Conservation (phyloP, 2,888 invertebrate genomes). For the Andrena dorsata region DNA sequence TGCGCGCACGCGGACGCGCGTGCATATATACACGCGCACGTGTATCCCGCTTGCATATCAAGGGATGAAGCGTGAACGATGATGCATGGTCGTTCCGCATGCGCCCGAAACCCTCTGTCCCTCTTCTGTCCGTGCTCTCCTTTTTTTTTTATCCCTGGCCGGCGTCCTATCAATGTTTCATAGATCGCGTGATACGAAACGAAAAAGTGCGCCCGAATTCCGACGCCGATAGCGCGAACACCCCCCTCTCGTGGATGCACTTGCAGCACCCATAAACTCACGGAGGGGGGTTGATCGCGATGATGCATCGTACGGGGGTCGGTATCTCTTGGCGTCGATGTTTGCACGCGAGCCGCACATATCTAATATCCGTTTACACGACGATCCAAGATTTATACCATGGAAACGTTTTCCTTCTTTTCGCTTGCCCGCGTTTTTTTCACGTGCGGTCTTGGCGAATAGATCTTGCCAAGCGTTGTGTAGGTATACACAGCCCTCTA, state of each 20-base stretch:
- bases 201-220: slow-evolving; percentile 63
- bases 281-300: slow-evolving; percentile 41
- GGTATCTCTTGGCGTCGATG: slow-evolving; percentile 70
- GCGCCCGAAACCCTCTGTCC: slow-evolving; percentile 51
- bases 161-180: slow-evolving; percentile 73
- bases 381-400: slow-evolving; percentile 74
- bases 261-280: slow-evolving; percentile 48
- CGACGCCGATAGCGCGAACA: slow-evolving; percentile 63
- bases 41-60: slow-evolving; percentile 53
- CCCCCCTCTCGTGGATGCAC: slow-evolving; percentile 23
- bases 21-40: neutral
- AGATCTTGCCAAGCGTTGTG: neutral
- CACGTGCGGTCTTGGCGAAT: neutral
- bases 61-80: slow-evolving; percentile 75
- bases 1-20: neutral
- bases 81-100: slow-evolving; percentile 71
- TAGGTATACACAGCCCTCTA: no score
- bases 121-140: slow-evolving; percentile 50
- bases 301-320: slow-evolving; percentile 65
- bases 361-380: slow-evolving; percentile 79
- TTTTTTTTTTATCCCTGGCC: slow-evolving; percentile 49
- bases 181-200: slow-evolving; percentile 73
- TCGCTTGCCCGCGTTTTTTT: neutral
- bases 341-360: slow-evolving; percentile 66
- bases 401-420: slow-evolving; percentile 1